Evolutionary conservation across 2,113 vertebrate genomes (phyloP).

Genomic region (Poicephalus meyeri): DNA sequence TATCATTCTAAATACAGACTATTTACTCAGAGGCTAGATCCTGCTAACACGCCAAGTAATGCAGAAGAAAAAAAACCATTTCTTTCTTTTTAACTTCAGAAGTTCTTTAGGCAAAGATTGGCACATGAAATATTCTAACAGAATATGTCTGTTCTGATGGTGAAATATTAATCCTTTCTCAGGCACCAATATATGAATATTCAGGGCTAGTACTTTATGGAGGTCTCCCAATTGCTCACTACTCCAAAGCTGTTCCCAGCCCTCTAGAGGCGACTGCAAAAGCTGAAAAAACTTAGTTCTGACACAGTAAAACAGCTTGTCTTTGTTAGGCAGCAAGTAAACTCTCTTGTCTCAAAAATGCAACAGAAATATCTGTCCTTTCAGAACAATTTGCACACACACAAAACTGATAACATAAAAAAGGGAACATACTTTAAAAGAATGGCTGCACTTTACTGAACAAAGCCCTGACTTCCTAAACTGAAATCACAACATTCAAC

Average conservation of each 20-base stretch:
- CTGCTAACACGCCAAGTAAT: not conserved
- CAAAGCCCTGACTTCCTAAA: conserved; percentile 26
- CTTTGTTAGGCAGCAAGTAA: not conserved
- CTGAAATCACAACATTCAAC: conserved; percentile 35
- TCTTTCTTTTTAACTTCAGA: not conserved
- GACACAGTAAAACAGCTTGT: not conserved
- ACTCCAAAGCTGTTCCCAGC: not conserved
- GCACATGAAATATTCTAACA: not conserved
- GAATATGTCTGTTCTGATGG: not conserved
- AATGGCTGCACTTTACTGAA: conserved; percentile 27
- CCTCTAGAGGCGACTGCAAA: not conserved
- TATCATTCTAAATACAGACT: not conserved
- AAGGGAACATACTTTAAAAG: conserved; percentile 4
- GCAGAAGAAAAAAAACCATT: not conserved
- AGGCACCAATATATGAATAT: fast-evolving
- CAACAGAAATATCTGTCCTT: not conserved
- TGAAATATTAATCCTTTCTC: not conserved
- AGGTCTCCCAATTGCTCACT: not conserved
- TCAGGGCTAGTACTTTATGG: not conserved
- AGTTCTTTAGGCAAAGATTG: not conserved
- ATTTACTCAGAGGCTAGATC: not conserved
- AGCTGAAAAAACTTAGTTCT: not conserved
- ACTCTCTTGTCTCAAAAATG: not conserved
- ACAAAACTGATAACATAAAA: not conserved
- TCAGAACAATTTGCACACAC: not conserved